Evolutionary conservation across 64 coral and sea anemone genomes (phyloP).

Genomic region (Porites australiensis): DNA sequence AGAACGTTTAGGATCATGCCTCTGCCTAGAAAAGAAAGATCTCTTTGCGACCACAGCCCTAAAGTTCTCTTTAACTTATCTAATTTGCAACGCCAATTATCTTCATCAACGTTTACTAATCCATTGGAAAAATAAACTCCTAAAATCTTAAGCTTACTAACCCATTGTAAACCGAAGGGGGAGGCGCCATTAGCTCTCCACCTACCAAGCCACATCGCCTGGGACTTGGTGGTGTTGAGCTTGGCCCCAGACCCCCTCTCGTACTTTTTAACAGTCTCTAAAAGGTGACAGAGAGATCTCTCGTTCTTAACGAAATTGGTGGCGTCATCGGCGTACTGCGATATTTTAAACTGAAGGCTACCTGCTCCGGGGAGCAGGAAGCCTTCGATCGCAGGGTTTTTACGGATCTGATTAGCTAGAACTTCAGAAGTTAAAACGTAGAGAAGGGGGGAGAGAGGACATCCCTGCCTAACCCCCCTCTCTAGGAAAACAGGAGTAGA

Average conservation of each 20-base stretch:
- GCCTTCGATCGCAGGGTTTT: background rate
- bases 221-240: background rate
- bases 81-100: conserved; percentile 1
- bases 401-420: background rate
- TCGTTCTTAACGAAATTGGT: background rate
- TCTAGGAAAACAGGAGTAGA: background rate
- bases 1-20: conserved; percentile 14
- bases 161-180: conserved; percentile 8
- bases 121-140: conserved; percentile 20
- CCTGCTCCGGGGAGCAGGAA: conserved; percentile 23
- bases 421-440: conserved; percentile 21
- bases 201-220: conserved; percentile 18
- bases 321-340: conserved; percentile 46
- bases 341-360: background rate
- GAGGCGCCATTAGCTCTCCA: background rate
- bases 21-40: background rate
- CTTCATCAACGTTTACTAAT: background rate
- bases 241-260: background rate
- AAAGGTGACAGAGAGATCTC: background rate
- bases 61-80: background rate
- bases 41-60: background rate
- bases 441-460: conserved; percentile 15
- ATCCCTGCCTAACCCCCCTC: background rate
- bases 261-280: background rate
- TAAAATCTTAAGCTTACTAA: background rate